These are phyloP conservation scores for Pipa parva DNA, from an alignment of 2,113 vertebrate species.

Conservation along the genomic window DNA sequence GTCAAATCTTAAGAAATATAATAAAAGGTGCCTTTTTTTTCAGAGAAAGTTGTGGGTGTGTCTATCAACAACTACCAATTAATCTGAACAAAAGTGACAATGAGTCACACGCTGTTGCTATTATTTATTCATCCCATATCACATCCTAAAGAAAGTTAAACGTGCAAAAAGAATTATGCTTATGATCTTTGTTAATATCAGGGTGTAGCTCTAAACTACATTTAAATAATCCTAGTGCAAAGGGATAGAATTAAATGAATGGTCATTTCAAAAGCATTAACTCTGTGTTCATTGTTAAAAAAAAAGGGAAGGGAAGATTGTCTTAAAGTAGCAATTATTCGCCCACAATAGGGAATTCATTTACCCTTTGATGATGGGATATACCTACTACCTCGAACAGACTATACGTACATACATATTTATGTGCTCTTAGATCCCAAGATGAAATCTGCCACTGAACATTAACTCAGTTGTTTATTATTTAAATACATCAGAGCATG, in stretches of 20 bases:
- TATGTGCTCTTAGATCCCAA: constrained; percentile 47
- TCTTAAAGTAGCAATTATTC: background rate
- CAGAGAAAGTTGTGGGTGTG: too few species aligned
- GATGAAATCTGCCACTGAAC: constrained; percentile 50
- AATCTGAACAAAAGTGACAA: too few species aligned
- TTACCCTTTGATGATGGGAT: constrained; percentile 49
- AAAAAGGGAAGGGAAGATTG: background rate
- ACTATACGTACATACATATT: constrained; percentile 47
- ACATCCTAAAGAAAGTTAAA: too few species aligned
- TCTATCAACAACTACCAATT: too few species aligned
- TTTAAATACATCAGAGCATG: constrained; percentile 46
- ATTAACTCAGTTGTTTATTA: constrained; percentile 44
- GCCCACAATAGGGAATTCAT: constrained; percentile 39
- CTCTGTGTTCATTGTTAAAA: background rate
- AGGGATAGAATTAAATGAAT: background rate
- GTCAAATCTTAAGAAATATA: too few species aligned
- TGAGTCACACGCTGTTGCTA: too few species aligned
- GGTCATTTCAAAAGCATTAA: background rate
- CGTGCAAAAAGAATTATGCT: too few species aligned
- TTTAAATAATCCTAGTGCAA: background rate
- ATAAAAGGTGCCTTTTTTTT: too few species aligned
- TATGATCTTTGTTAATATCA: background rate
- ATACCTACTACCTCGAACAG: constrained; percentile 25
- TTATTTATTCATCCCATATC: too few species aligned
- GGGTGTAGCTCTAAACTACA: background rate